These are phyloP conservation scores for Alces alces DNA, from an alignment of 2,113 vertebrate species.

Conservation along the genomic window DNA sequence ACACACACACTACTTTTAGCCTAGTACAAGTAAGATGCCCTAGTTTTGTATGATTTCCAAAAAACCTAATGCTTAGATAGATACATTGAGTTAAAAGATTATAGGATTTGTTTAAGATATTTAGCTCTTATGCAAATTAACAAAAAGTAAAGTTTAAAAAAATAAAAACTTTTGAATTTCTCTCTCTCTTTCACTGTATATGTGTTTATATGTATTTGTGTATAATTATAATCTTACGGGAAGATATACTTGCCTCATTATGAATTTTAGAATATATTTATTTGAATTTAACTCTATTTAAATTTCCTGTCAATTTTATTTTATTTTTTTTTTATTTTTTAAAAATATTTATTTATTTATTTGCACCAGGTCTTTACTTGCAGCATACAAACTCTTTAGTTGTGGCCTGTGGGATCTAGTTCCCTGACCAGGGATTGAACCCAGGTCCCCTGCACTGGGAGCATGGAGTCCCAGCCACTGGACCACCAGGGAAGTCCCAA, in stretches of 20 bases:
- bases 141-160: background rate
- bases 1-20: background rate
- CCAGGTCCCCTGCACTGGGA: too few relatives aligned
- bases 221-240: background rate
- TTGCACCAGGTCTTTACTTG: too few relatives aligned
- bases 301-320: background rate
- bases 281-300: background rate
- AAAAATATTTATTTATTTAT: too few relatives aligned
- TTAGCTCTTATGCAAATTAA: background rate
- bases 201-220: background rate
- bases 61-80: background rate
- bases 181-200: background rate
- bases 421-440: too few relatives aligned
- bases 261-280: background rate
- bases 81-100: background rate
- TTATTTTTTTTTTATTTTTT: too few relatives aligned
- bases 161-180: background rate
- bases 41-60: background rate
- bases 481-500: background rate
- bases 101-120: background rate
- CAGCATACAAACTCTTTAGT: too few relatives aligned
- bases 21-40: background rate
- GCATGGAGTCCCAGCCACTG: too few relatives aligned
- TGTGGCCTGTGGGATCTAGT: too few relatives aligned
- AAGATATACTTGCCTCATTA: background rate